A percentile compares a stretch with the other conserved stretches of the same genome.
phyloP scores from a whole-genome alignment of 2,797 vertebrate genomes.

The Poeciliopsis paucimaculata region DNA sequence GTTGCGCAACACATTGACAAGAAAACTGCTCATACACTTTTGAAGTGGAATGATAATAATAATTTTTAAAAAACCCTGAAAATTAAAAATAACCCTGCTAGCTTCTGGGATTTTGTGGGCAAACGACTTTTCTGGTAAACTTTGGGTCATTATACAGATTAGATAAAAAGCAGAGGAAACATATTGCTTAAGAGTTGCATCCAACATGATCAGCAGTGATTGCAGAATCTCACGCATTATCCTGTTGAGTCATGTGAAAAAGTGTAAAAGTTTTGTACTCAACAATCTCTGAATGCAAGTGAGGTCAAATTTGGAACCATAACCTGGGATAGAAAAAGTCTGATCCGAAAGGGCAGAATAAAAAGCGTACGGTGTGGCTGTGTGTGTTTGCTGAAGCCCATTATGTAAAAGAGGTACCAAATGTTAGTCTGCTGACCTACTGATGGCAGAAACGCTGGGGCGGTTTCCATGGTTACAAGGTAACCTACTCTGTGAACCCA shows the following conservation, averaged over 20 bases:
- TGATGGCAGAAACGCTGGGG: not conserved
- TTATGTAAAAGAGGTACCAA: not conserved
- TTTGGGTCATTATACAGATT: slow-evolving; percentile 21
- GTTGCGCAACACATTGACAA: slow-evolving; percentile 44
- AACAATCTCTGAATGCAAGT: slow-evolving; percentile 15
- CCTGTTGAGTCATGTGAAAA: slow-evolving; percentile 42
- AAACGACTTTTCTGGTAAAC: slow-evolving; percentile 42
- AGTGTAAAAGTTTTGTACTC: slow-evolving; percentile 36
- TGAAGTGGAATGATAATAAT: slow-evolving; percentile 13
- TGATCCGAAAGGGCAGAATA: not conserved
- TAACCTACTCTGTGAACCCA: not conserved
- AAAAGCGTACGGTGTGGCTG: not conserved
- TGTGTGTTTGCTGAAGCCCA: not conserved
- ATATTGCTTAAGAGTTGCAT: slow-evolving; percentile 11
- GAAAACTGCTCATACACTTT: slow-evolving; percentile 35
- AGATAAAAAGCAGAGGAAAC: slow-evolving; percentile 7
- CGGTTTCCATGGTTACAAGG: not conserved
- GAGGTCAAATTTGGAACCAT: not conserved
- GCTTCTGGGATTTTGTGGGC: slow-evolving; percentile 48
- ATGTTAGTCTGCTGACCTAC: not conserved
- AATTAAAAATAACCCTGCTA: slow-evolving; percentile 29
- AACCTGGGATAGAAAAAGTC: not conserved
- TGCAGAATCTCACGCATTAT: slow-evolving; percentile 58
- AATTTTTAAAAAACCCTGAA: slow-evolving; percentile 8
- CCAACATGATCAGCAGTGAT: slow-evolving; percentile 67